These are phyloP conservation scores for Glaucopsyche alexis DNA, from an alignment of 2,888 invertebrate genomes.

Conservation along the genomic window DNA sequence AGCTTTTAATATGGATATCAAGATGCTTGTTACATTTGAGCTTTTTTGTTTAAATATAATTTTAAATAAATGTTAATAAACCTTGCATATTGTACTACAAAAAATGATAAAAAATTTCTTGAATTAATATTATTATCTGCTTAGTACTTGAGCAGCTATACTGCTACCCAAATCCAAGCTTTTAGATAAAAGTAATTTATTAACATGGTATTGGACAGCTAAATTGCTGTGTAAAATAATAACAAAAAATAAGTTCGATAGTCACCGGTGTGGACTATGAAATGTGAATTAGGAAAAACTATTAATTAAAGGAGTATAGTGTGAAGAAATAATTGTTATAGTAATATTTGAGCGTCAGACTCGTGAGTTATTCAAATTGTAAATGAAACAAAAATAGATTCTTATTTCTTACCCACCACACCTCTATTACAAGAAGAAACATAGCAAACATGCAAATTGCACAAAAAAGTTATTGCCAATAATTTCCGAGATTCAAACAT, in stretches of 20 bases:
- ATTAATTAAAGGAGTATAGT: neutral
- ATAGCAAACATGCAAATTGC: constrained; percentile 7
- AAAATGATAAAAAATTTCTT: neutral
- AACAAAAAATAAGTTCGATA: neutral
- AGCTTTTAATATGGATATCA: neutral
- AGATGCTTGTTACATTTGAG: constrained; percentile 8
- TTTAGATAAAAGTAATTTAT: neutral
- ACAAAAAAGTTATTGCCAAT: constrained; percentile 27
- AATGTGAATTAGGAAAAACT: neutral
- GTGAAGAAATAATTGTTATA: neutral
- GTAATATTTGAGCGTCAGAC: constrained; percentile 8
- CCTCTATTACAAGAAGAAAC: neutral
- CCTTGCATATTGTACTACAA: neutral
- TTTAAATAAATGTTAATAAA: neutral
- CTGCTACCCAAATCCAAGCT: neutral
- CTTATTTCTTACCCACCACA: neutral
- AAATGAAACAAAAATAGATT: neutral
- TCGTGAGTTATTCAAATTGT: neutral
- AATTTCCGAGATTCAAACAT: constrained; percentile 36
- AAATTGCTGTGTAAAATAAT: neutral
- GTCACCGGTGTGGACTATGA: neutral
- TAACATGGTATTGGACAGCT: neutral
- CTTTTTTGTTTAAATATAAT: neutral
- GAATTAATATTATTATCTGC: neutral
- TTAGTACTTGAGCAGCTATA: neutral